Evolutionary conservation across 1,140 invertebrate species (phyloP).

Genomic region (Drosophila rhopaloa): DNA sequence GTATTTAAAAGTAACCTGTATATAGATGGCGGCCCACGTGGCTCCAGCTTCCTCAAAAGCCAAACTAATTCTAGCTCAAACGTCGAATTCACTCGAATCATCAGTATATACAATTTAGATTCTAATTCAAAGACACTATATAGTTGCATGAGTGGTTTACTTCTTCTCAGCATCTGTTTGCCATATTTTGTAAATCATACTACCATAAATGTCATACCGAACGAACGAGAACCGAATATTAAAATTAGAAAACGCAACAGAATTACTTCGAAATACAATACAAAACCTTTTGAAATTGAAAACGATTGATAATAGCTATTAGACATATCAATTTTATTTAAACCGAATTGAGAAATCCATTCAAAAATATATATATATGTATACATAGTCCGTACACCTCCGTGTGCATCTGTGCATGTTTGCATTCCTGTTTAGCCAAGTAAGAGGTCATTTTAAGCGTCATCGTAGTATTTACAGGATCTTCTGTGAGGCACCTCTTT

Average conservation of each 20-base stretch:
- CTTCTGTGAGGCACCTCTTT: constrained; percentile 31
- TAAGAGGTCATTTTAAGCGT: constrained; percentile 62
- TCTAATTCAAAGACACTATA: constrained; percentile 32
- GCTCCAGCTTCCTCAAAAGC: constrained; percentile 11
- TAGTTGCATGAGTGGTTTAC: constrained; percentile 22
- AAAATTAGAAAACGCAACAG: constrained; percentile 45
- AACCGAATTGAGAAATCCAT: constrained; percentile 38
- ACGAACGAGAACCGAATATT: constrained; percentile 17
- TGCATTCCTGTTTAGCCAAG: constrained; percentile 64
- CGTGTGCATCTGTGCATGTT: constrained; percentile 51
- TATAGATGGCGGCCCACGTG: constrained; percentile 12
- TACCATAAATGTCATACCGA: constrained; percentile 41
- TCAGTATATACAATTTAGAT: constrained; percentile 52
- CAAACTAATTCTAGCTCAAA: constrained; percentile 35
- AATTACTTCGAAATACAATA: constrained; percentile 75
- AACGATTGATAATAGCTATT: constrained; percentile 85
- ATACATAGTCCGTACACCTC: constrained; percentile 17
- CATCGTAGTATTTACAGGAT: constrained; percentile 36
- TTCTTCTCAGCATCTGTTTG: constrained; percentile 48
- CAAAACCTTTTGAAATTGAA: constrained; percentile 75
- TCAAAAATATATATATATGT: constrained; percentile 34
- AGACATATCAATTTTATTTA: constrained; percentile 84
- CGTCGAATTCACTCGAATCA: constrained; percentile 27
- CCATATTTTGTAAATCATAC: constrained; percentile 45
- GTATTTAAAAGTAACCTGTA: constrained; percentile 40